Evolutionary conservation across 2,113 vertebrate species (phyloP).

Genomic region (Macquaria australasica): DNA sequence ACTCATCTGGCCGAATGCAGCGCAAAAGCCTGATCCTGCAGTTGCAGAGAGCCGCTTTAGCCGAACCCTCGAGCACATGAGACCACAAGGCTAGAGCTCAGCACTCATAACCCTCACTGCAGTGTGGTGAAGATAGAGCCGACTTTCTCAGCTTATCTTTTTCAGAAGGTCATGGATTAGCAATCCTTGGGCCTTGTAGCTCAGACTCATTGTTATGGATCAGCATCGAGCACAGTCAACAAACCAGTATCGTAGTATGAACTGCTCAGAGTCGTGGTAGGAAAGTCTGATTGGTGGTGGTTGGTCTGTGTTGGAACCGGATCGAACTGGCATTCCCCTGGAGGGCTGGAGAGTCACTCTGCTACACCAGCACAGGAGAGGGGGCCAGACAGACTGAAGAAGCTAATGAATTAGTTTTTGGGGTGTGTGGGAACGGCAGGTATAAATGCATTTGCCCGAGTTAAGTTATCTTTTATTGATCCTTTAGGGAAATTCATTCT

Average conservation of each 20-base stretch:
- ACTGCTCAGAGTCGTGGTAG: conserved; percentile 56
- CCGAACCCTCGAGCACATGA: conserved; percentile 54
- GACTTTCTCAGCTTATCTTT: conserved; percentile 71
- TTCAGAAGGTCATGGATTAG: conserved; percentile 78
- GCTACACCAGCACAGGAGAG: background rate
- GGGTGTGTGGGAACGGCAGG: conserved; percentile 11
- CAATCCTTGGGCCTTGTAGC: conserved; percentile 63
- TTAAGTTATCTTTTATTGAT: too few relatives aligned
- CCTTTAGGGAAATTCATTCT: too few relatives aligned
- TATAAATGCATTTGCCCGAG: conserved; percentile 6
- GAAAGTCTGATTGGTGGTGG: conserved; percentile 71
- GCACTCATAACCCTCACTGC: conserved; percentile 47
- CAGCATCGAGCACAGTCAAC: conserved; percentile 32
- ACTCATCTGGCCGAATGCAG: conserved; percentile 65
- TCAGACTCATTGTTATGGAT: conserved; percentile 61
- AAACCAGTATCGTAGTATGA: conserved; percentile 24
- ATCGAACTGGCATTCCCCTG: conserved; percentile 47
- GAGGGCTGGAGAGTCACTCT: conserved; percentile 36
- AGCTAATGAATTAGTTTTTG: background rate
- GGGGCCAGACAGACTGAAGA: background rate
- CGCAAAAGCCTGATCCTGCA: conserved; percentile 55
- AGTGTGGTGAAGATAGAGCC: conserved; percentile 51
- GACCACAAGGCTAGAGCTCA: conserved; percentile 61
- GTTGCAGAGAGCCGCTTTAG: conserved; percentile 58
- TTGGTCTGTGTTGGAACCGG: conserved; percentile 42